Evolutionary conservation across 2,113 vertebrate genomes (phyloP).

Genomic region (Myrmecophaga tridactyla): DNA sequence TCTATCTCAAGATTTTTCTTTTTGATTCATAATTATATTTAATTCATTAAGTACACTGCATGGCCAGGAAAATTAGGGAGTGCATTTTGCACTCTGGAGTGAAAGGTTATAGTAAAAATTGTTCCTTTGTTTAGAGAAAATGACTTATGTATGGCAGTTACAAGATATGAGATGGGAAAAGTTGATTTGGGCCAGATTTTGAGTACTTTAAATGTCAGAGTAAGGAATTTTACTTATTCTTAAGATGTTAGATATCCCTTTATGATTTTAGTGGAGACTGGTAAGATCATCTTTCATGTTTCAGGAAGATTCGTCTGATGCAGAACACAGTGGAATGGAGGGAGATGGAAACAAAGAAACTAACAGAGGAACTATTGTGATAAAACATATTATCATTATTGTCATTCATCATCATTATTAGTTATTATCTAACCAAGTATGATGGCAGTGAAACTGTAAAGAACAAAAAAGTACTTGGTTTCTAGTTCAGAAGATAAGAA

Average conservation of each 20-base stretch:
- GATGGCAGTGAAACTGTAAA: background rate
- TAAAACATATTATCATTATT: background rate
- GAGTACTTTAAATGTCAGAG: conserved; percentile 3
- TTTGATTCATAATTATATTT: background rate
- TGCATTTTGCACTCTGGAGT: background rate
- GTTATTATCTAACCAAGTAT: background rate
- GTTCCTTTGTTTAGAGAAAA: background rate
- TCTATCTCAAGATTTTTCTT: conserved; percentile 26
- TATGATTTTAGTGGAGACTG: background rate
- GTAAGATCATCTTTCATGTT: background rate
- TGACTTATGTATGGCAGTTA: background rate
- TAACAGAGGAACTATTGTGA: background rate
- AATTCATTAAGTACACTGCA: background rate
- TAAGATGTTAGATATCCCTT: background rate
- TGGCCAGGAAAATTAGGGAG: background rate
- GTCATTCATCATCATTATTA: background rate
- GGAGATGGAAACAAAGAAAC: background rate
- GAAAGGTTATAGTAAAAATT: background rate
- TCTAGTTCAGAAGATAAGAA: background rate
- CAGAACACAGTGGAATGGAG: background rate
- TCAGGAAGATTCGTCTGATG: background rate
- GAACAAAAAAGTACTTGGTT: background rate
- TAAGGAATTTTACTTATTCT: background rate
- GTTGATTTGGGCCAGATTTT: background rate
- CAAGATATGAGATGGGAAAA: background rate